Conservation (phyloP, 2,113 vertebrate species). For the Lethenteron camtschaticum region DNA sequence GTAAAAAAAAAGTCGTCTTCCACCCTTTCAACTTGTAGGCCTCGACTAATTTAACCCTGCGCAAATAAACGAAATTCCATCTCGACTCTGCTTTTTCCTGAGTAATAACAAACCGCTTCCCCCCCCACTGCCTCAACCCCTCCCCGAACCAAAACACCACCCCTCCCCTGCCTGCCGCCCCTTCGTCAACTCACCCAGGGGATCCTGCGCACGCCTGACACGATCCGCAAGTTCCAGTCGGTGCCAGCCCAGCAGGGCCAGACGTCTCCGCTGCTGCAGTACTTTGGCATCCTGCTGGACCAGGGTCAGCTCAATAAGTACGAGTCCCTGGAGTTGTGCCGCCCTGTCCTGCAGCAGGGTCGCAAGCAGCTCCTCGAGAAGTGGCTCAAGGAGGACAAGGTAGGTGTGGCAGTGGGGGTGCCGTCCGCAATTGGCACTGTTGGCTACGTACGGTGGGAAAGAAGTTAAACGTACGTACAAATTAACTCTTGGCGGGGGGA, state of each 20-base stretch:
- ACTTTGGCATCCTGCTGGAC: constrained; percentile 69
- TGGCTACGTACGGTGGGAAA: too few relatives aligned
- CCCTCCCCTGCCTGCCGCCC: too few relatives aligned
- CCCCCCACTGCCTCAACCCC: too few relatives aligned
- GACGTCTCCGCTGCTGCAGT: constrained; percentile 61
- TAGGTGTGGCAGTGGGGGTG: constrained; percentile 13
- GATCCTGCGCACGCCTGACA: constrained; percentile 54
- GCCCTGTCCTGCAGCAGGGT: constrained; percentile 57
- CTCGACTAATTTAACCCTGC: background rate
- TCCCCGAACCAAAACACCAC: too few relatives aligned
- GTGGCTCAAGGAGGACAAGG: constrained; percentile 82
- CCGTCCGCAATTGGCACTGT: too few relatives aligned
- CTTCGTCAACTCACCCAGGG: constrained; percentile 23
- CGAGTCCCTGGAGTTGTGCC: constrained; percentile 68
- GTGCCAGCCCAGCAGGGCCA: constrained; percentile 55
- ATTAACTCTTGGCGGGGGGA: too few relatives aligned
- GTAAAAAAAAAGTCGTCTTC: background rate
- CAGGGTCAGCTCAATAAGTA: constrained; percentile 68
- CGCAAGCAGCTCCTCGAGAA: constrained; percentile 72
- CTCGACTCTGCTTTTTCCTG: too few relatives aligned
- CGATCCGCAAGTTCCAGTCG: constrained; percentile 58
- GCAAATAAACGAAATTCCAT: background rate
- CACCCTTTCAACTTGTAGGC: background rate
- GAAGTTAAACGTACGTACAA: too few relatives aligned
- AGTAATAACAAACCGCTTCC: too few relatives aligned